These are phyloP conservation scores for Antechinus stuartii DNA, from an alignment of 2,113 vertebrate species.

Conservation along the genomic window DNA sequence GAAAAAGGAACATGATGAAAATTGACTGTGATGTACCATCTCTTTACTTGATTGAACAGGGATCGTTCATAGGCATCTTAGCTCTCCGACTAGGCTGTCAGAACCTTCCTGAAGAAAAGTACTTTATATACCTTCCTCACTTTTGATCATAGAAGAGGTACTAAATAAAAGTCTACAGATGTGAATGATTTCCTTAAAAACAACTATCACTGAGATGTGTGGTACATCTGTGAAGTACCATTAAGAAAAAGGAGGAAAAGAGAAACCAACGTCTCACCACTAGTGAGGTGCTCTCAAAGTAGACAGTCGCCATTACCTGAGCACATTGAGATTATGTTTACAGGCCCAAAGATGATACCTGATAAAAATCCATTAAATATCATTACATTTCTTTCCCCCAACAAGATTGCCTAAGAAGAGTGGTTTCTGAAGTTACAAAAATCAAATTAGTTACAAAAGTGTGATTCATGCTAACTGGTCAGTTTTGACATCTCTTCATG, in stretches of 20 bases:
- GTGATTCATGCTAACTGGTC: too few relatives aligned
- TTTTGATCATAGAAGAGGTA: too few relatives aligned
- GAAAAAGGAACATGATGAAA: slow-evolving; percentile 35
- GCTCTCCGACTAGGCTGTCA: neutral
- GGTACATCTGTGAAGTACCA: neutral
- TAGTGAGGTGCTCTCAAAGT: neutral
- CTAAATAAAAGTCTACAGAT: neutral
- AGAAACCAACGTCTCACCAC: neutral
- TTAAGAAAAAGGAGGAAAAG: neutral
- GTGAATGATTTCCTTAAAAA: neutral
- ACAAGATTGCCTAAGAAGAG: neutral
- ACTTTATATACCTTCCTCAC: neutral
- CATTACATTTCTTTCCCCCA: neutral
- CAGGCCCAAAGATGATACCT: neutral
- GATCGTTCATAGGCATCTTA: neutral
- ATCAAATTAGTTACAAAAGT: neutral
- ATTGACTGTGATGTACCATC: neutral
- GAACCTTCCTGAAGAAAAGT: too few relatives aligned
- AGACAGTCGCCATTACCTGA: neutral
- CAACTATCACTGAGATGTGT: neutral
- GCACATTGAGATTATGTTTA: neutral
- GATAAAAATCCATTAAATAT: neutral
- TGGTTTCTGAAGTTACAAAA: neutral
- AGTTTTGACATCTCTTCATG: neutral
- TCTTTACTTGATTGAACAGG: neutral